Percentiles rank a stretch among this genome's conserved stretches.
Conservation (phyloP, 2,888 invertebrate genomes). For the Volucella bombylans region DNA sequence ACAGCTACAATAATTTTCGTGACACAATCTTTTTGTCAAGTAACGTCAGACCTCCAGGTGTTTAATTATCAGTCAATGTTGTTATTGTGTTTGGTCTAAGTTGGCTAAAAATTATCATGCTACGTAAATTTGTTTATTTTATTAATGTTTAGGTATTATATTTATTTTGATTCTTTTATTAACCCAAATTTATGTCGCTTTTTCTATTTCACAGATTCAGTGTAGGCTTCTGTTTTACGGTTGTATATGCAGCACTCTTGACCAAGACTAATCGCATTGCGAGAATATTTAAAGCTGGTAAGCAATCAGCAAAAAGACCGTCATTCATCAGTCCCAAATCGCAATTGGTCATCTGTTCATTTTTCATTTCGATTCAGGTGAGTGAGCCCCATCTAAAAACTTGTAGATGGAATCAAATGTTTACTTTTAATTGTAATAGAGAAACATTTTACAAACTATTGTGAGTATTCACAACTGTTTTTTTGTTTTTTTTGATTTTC, state of each 20-base stretch:
- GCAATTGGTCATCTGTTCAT: slow-evolving; percentile 94
- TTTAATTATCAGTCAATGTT: too few species aligned
- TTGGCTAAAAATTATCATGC: too few species aligned
- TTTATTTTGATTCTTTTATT: slow-evolving; percentile 23
- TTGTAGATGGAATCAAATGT: background rate
- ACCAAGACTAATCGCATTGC: slow-evolving; percentile 99
- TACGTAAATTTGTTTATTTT: too few species aligned
- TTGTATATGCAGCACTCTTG: slow-evolving; percentile 97
- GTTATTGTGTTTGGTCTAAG: too few species aligned
- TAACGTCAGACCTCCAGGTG: too few species aligned
- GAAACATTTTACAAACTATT: background rate
- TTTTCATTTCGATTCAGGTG: slow-evolving; percentile 94
- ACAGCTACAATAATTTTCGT: too few species aligned
- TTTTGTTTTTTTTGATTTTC: slow-evolving; percentile 49
- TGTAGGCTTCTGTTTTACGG: slow-evolving; percentile 97
- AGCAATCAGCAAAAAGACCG: slow-evolving; percentile 95
- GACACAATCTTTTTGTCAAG: too few species aligned
- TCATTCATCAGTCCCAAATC: slow-evolving; percentile 96
- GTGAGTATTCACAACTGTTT: too few species aligned
- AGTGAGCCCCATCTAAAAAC: background rate
- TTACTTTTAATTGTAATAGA: background rate
- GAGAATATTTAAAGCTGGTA: slow-evolving; percentile 97
- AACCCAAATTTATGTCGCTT: slow-evolving; percentile 5
- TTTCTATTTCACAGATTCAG: slow-evolving; percentile 85
- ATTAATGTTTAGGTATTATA: too few species aligned